Base-by-base conservation (phyloP, 2,888 invertebrate genomes). In the Phlogophora meticulosa region DNA sequence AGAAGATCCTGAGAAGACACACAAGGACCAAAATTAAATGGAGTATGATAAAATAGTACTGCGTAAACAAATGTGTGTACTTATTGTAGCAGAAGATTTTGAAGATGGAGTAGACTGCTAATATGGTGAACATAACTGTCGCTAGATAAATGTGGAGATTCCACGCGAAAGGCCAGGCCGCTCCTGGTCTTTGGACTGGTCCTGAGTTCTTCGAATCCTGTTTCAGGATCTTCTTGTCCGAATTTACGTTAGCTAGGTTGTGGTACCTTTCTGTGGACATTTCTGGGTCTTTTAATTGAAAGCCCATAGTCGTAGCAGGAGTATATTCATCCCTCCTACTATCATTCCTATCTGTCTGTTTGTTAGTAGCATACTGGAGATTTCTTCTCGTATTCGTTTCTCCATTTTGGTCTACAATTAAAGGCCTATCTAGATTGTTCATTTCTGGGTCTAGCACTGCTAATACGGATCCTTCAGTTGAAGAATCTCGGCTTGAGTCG, bases 111-210 rank as follows among this genome's bases (percentile, higher is more conserved):
- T 98, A 98, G 0, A 98, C 96, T 0, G 98, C 98, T 83, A 99
- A 93, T 13, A 98, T 95, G 0, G 98, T 97, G 89, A 98, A 99
- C 86, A 98, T 96, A 17, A 97, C 97, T 1, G 98, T 98, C 0
- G 98, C 97, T 45, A 98, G 93, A 93, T 99, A 99, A 7, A 99
- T 97, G 89, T 99, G 99, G 10, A 98, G 96, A 85, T 98, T 98
- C 99, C 98, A 99, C 1, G 98, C 98, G 78, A 98, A 97, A 0
- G 97, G 96, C 97, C 98, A 98, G 0, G 97, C 97, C 0, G 95
- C 95, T 1, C 96, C 96, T 1, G 96, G 93, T 20, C 96, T 91
- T 77, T 95, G 95, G 0, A 96, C 88, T 0, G 93, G 91, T 1
- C 91, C 93, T 57, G 83, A 90, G 36, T 85, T 90, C 73, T 95